These are phyloP conservation scores for Nomia melanderi DNA, from an alignment of 1,140 invertebrate species.

Conservation along the genomic window DNA sequence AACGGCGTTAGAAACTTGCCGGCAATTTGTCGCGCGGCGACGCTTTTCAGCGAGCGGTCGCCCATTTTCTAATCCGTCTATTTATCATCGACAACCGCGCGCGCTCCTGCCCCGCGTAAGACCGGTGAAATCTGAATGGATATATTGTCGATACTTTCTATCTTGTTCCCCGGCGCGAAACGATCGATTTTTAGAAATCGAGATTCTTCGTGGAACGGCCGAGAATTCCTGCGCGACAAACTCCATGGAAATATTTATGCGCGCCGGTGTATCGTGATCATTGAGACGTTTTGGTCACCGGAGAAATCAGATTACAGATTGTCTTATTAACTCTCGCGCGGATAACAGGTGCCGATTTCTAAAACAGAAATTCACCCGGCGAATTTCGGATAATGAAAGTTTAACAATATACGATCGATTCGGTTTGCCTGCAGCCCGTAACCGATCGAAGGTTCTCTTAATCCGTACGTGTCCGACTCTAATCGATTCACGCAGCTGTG, in stretches of 20 bases:
- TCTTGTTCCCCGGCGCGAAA: neutral
- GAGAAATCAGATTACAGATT: too few relatives aligned
- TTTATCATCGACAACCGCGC: conserved; percentile 3
- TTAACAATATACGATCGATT: too few relatives aligned
- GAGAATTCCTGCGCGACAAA: neutral
- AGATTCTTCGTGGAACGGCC: neutral
- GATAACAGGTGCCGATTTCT: too few relatives aligned
- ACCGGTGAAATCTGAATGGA: neutral
- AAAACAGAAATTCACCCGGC: too few relatives aligned
- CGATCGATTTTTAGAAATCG: neutral
- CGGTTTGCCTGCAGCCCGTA: too few relatives aligned
- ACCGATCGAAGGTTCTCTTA: too few relatives aligned
- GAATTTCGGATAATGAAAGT: too few relatives aligned
- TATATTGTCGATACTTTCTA: conserved; percentile 1
- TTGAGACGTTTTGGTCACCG: too few relatives aligned
- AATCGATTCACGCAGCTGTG: too few relatives aligned
- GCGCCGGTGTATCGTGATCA: too few relatives aligned
- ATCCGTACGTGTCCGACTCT: too few relatives aligned
- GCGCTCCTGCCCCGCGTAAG: neutral
- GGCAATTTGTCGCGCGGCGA: conserved; percentile 23
- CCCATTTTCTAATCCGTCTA: conserved; percentile 19
- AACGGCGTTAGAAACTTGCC: conserved; percentile 24
- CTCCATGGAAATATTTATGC: neutral
- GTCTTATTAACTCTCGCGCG: too few relatives aligned
- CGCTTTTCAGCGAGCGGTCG: conserved; percentile 20